Base-by-base conservation (phyloP, 2,113 vertebrate genomes). In the Ursus arctos region DNA sequence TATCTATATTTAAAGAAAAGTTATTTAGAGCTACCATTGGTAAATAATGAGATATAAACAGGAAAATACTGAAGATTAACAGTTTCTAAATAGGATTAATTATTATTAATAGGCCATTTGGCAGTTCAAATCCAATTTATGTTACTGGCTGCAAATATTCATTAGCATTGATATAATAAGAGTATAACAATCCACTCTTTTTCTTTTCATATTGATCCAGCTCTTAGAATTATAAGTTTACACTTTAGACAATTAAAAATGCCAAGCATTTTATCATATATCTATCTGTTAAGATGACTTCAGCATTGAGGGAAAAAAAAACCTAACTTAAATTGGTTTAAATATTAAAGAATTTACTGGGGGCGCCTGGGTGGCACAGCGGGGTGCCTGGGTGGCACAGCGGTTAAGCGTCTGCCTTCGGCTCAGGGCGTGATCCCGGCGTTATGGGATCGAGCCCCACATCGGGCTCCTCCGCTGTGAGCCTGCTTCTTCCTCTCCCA, bases 61-160 rank as follows among this genome's bases (percentile, higher is more conserved):
- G 85, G 9, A 95, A 97, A 97, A 85, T 63, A 93, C 0, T 28
- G 69, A 94, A 92, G 98, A 93, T 98, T 97, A 94, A 2, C 47
- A 80, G 28, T 87, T 95, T 86, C 59, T 97, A 96, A 94, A 86
- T 80, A 65, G 79, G 31, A 97, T 97, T 97, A 95, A 80, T 8
- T 96, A 96, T 87, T 97, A 51, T 96, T 91, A 98, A 98, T 96
- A 85, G 65, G 95, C 95, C 77, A 82, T 97, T 98, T 96, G 49
- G 80, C 98, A 97, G 95, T 95, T 97, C 33, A 98, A 97, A 96
- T 96, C 81, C 94, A 95, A 95, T 97, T 98, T 97, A 95, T 47
- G 65, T 93, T 95, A 95, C 65, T 76, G 81, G 72, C 71, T 97
- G 71, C 97, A 88, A 51, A 91, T 96, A n/a, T 65, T n/a, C 95